phyloP scores from a whole-genome alignment of 2,113 vertebrate genomes.

The Gymnobelideus leadbeateri region DNA sequence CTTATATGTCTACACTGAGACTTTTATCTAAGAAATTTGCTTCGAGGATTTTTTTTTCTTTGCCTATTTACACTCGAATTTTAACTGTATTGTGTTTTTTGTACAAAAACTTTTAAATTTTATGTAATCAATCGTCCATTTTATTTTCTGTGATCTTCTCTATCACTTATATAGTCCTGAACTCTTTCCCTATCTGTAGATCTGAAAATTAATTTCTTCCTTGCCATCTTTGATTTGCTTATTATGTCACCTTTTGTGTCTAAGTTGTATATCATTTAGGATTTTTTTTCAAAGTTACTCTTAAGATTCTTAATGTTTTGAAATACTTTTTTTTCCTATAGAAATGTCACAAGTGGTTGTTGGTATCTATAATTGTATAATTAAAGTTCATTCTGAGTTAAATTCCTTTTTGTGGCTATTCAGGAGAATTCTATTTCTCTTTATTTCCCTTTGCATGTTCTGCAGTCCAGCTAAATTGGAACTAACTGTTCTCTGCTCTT shows the following conservation, averaged over 20 bases:
- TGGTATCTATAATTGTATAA: neutral
- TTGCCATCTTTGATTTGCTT: neutral
- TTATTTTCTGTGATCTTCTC: neutral
- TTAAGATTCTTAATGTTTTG: neutral
- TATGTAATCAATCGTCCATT: neutral
- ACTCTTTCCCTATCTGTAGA: neutral
- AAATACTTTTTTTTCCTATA: neutral
- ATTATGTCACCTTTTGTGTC: neutral
- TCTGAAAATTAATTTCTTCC: neutral
- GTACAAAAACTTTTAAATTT: neutral
- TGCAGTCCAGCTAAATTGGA: neutral
- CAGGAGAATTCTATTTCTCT: neutral
- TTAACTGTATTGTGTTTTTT: neutral
- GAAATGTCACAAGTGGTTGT: neutral
- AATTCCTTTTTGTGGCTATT: neutral
- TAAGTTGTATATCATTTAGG: neutral
- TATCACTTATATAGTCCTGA: neutral
- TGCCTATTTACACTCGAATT: neutral
- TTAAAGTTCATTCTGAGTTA: neutral
- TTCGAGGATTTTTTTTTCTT: neutral
- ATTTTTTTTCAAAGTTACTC: neutral
- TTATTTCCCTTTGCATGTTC: neutral
- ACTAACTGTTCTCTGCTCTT: neutral
- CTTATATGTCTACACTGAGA: neutral
- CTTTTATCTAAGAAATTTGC: neutral